phyloP scores from a whole-genome alignment of 2,113 vertebrate genomes.

The Bombycilla garrulus region DNA sequence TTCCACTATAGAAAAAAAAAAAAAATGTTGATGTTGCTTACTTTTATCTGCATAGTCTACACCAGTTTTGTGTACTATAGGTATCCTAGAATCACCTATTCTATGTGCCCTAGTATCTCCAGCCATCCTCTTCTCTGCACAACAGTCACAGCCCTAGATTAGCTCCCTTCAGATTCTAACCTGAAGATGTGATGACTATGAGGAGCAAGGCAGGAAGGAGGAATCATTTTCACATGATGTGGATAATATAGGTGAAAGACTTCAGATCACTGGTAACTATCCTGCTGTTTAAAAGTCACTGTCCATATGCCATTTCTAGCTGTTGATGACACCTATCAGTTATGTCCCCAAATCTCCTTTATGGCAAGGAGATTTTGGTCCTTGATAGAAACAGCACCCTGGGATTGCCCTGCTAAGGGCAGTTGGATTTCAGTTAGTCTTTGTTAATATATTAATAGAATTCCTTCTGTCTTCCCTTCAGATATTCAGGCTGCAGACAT shows the following conservation, averaged over 20 bases:
- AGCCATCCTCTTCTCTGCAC: not conserved
- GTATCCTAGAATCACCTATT: not conserved
- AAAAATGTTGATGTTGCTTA: not conserved
- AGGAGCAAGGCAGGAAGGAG: not conserved
- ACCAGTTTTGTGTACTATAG: not conserved
- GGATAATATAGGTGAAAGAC: not conserved
- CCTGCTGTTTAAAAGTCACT: not conserved
- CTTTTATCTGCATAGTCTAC: not conserved
- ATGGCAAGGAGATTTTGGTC: not conserved
- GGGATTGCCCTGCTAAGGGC: not conserved
- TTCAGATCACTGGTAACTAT: not conserved
- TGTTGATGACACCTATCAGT: not conserved
- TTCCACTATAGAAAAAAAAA: fast-evolving
- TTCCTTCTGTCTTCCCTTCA: not conserved
- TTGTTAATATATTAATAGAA: not conserved
- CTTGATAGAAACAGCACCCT: not conserved
- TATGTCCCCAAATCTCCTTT: not conserved
- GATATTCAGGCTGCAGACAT: not conserved
- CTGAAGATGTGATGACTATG: not conserved
- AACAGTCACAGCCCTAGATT: not conserved
- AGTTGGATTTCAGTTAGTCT: fast-evolving
- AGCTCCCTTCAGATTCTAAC: not conserved
- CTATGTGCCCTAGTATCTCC: not conserved
- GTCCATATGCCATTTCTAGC: not conserved
- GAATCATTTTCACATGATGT: not conserved